Base-by-base conservation (phyloP, 2,797 vertebrate genomes). In the Lophius americanus region DNA sequence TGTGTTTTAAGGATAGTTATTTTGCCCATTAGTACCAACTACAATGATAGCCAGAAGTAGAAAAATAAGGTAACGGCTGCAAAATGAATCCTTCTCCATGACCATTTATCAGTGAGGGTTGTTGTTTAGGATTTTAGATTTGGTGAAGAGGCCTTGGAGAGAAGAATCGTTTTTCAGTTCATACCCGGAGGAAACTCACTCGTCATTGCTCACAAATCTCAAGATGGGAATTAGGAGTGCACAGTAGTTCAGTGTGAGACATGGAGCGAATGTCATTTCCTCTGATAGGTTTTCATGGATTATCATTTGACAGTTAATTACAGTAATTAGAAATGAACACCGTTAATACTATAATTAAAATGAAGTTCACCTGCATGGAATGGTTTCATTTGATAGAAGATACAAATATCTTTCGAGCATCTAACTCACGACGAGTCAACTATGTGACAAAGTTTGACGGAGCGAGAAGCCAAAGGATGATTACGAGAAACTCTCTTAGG, bases 131-230 rank as follows among this genome's bases (percentile, higher is more conserved):
- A 47, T 32, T 6, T 43, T 6, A 9, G 41, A 44, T 49, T 13
- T 57, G 32, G 2, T 42, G 8, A 48, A 33, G 47, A 64, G 41
- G 43, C 57, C 62, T 66, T 69, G 51, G 11, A 13, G 44, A 39
- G 4, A 8, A 6, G 33, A 43, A 32, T 56, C 0, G 10, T 51
- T 51, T 63, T 44, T 62, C 39, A 37, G 9, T 37, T 44, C 37
- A 4, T 38, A 38, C 2, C 37, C 37, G 7, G 3, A 38, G 37
- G 37, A 38, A 38, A 46, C 46, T 13, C 14, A n/a, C n/a, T n/a
- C 55, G 42, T 42, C 51, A 36, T 63, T 51, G 13, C 50, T 14
- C n/a, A 68, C 12, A 44, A 6, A 61, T n/a, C 37, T 23, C 23
- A 7, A 41, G 5, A 44, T 23, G 2, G 23, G 23, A 23, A 23